Evolutionary conservation across 2,888 invertebrate genomes (phyloP).

Genomic region (Lithophane leautieri): DNA sequence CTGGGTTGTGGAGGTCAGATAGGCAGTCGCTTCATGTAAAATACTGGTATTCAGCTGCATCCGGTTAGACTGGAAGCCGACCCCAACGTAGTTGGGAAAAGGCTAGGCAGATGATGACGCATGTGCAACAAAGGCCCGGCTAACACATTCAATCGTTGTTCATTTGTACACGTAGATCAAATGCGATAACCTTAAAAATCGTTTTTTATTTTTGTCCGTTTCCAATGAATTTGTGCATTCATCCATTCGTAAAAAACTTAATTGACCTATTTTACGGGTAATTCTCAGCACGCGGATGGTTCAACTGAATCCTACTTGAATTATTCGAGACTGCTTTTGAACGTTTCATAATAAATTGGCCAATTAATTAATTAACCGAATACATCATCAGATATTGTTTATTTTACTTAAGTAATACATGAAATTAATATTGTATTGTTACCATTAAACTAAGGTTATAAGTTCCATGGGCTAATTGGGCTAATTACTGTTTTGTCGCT

Average conservation of each 20-base stretch:
- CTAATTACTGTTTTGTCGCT: neutral
- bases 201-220: constrained; percentile 16
- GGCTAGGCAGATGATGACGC: no score
- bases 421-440: neutral
- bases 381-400: constrained; percentile 13
- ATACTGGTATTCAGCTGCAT: no score
- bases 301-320: constrained; percentile 33
- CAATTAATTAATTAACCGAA: constrained; percentile 27
- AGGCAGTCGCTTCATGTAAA: no score
- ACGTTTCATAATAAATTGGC: constrained; percentile 27
- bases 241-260: constrained; percentile 18
- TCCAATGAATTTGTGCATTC: constrained; percentile 11
- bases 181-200: constrained; percentile 1
- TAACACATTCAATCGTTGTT: constrained; percentile 10
- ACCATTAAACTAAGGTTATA: neutral
- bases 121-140: neutral
- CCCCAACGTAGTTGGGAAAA: no score
- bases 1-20: no score
- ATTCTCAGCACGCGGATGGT: constrained; percentile 1
- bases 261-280: constrained; percentile 28
- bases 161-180: neutral
- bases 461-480: neutral
- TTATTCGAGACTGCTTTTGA: constrained; percentile 35
- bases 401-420: neutral
- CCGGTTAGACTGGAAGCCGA: no score